Evolutionary conservation across 1,140 invertebrate species (phyloP).

Genomic region (Manduca sexta): DNA sequence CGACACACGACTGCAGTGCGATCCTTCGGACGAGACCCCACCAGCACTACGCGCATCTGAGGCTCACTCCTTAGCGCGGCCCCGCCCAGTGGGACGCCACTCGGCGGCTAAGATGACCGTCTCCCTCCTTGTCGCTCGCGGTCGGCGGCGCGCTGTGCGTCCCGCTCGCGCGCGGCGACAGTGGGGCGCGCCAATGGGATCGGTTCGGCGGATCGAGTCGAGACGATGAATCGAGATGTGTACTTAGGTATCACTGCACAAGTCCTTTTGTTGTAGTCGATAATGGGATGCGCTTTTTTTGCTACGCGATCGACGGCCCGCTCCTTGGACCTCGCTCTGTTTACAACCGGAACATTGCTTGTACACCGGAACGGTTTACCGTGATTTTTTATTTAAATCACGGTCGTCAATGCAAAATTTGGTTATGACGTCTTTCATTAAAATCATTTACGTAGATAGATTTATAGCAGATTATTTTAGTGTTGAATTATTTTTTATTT

Average conservation of each 20-base stretch:
- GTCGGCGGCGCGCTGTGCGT: slow-evolving; percentile 23
- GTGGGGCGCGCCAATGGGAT: slow-evolving; percentile 70
- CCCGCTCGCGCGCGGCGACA: slow-evolving; percentile 58
- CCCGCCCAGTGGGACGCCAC: slow-evolving; percentile 71
- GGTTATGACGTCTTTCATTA: background rate
- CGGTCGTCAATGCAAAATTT: background rate
- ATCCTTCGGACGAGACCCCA: slow-evolving; percentile 65
- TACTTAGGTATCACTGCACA: slow-evolving; percentile 72
- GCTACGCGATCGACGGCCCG: slow-evolving; percentile 57
- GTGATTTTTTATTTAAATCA: too few species aligned
- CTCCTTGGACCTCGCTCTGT: slow-evolving; percentile 40
- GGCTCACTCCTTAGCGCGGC: slow-evolving; percentile 66
- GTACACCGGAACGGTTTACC: background rate
- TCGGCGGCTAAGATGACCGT: slow-evolving; percentile 65
- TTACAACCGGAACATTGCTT: slow-evolving; percentile 30
- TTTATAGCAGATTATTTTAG: too few species aligned
- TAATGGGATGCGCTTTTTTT: slow-evolving; percentile 73
- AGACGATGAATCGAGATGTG: slow-evolving; percentile 72
- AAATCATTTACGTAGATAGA: too few species aligned
- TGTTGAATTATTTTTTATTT: too few species aligned
- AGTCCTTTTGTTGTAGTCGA: slow-evolving; percentile 72
- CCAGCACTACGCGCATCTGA: slow-evolving; percentile 65
- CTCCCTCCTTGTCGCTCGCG: slow-evolving; percentile 51
- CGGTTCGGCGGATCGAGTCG: slow-evolving; percentile 65
- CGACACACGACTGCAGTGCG: slow-evolving; percentile 67